Evolutionary conservation across 2,888 invertebrate genomes (phyloP).

Genomic region (Thereva nobilitata): DNA sequence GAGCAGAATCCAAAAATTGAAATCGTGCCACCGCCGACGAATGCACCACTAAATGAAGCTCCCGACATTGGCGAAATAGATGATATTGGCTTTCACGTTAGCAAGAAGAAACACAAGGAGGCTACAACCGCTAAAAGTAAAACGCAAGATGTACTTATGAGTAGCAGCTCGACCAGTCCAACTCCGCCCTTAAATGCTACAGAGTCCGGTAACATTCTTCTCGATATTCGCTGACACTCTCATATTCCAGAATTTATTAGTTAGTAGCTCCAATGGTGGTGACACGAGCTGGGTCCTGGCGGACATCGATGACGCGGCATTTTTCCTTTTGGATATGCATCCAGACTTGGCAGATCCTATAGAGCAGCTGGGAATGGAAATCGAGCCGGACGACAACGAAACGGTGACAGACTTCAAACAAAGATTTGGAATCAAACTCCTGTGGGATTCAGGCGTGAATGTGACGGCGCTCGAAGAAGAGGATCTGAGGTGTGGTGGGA

Average conservation of each 20-base stretch:
- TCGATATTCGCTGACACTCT: too few species aligned
- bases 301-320: constrained; percentile 59
- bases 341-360: constrained; percentile 74
- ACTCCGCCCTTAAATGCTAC: constrained; percentile 16
- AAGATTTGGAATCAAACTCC: constrained; percentile 68
- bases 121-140: constrained; percentile 49
- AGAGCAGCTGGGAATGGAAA: constrained; percentile 76
- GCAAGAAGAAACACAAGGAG: constrained; percentile 59
- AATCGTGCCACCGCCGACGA: constrained; percentile 47
- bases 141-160: constrained; percentile 49
- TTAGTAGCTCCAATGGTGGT: constrained; percentile 35
- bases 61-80: constrained; percentile 61
- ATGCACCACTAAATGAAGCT: constrained; percentile 47
- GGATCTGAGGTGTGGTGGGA: constrained; percentile 75
- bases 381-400: constrained; percentile 74
- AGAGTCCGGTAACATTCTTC: too few species aligned
- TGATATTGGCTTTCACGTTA: constrained; percentile 63
- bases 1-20: constrained; percentile 55
- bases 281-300: constrained; percentile 58
- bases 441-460: constrained; percentile 71
- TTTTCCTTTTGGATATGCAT: constrained; percentile 71
- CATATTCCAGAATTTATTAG: not conserved
- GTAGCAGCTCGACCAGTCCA: constrained; percentile 45
- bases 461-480: constrained; percentile 73
- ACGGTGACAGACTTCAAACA: constrained; percentile 74